Evolutionary conservation across 1,140 invertebrate species (phyloP), one percentile per base, ranked within the genome.

Genomic region (Brachionus paranguensis): DNA sequence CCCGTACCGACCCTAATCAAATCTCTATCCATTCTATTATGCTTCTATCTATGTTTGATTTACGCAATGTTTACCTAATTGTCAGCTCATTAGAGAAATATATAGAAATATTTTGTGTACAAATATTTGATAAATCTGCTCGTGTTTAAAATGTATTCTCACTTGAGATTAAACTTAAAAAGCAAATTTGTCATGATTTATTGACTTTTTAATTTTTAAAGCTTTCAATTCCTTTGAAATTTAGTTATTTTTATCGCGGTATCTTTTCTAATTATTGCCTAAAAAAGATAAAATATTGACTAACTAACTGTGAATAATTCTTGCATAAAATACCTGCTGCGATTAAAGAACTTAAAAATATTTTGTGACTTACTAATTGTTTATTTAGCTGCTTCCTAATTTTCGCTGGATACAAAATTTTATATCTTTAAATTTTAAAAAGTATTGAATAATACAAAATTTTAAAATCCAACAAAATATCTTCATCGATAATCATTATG

Each of bases 91-190:
- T 72, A 72, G 68, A 72, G 68, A 72, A 72, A 43, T 72, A 72
- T 43, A 72, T 43, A 33, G 65, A 68, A 68, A 68, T 68, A 33
- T 41, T 68, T 68, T 47, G 14, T 27, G 47, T 47, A 76, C 14
- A 50, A 76, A 76, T 50, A 76, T 76, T 76, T 50, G 33, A 76
- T 47, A 76, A 76, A 72, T 72, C 68, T 72, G 68, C 37, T 50
- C 20, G 33, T 74, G 33, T 74, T 45, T 45, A 20, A 37, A 43
- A 37, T 74, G 14, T 74, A 10, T 74, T 41, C 45, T 76, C 72
- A 50, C 45, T 76, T 50, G 72, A 76, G 72, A 47, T 76, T 72
- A 17, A n/a, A 72, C 27, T 6, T 70, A n/a, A 14, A 70, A 70
- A 70, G 11, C 27, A 68, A 76, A 50, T 76, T 76, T 50, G 4